Conservation (phyloP, 2,888 invertebrate species). For the Apantesis nais region DNA sequence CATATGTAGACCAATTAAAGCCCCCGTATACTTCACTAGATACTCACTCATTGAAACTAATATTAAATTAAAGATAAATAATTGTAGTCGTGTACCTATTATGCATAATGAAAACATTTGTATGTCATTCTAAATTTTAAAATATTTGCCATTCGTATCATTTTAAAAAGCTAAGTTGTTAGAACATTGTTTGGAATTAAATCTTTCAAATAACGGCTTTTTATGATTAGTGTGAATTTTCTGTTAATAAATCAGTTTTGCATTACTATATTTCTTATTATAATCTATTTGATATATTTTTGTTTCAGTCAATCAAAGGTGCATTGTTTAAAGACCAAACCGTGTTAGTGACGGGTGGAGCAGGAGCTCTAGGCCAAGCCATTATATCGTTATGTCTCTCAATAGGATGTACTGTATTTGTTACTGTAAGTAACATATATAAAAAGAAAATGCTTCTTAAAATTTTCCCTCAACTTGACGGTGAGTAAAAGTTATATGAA, state of each 20-base stretch:
- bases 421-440: conserved; percentile 53
- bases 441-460: conserved; percentile 58
- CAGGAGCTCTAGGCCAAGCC: conserved; percentile 66
- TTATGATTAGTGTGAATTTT: neutral
- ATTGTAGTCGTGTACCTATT: no score
- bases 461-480: conserved; percentile 59
- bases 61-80: no score
- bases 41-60: no score
- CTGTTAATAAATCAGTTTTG: no score
- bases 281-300: neutral
- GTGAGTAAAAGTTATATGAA: conserved; percentile 40
- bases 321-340: conserved; percentile 33
- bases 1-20: no score
- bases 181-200: no score
- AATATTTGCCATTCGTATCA: no score
- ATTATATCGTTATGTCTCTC: conserved; percentile 59
- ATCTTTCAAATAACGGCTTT: no score
- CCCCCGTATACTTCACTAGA: no score
- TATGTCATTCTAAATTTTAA: no score
- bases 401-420: conserved; percentile 54
- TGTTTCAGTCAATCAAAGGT: conserved; percentile 46
- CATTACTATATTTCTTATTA: neutral
- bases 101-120: no score
- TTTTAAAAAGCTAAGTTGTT: no score
- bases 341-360: conserved; percentile 60